These are phyloP conservation scores for Drosophila picticornis DNA, from an alignment of 2,888 invertebrate species.

Conservation along the genomic window DNA sequence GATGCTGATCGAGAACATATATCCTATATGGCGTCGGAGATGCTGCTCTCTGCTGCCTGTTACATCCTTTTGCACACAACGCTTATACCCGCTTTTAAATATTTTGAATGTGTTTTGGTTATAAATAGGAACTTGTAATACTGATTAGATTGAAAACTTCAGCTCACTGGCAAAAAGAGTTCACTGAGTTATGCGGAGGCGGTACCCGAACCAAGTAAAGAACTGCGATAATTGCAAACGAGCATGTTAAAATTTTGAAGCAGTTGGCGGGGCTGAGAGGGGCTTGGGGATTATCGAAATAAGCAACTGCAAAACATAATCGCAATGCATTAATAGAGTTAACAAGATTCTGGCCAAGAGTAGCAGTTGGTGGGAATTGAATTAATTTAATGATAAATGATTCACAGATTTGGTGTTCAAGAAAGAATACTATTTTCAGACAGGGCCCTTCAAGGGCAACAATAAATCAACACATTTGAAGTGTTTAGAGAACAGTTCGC, in stretches of 20 bases:
- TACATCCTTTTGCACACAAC: background rate
- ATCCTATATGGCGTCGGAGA: background rate
- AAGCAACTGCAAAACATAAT: conserved; percentile 3
- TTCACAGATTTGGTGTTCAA: background rate
- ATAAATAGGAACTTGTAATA: background rate
- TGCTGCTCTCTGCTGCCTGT: background rate
- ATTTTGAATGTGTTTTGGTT: background rate
- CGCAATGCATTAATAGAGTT: background rate
- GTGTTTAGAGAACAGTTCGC: background rate
- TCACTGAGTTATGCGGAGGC: background rate
- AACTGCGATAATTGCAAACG: conserved; percentile 12
- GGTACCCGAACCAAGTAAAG: background rate
- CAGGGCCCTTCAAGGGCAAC: background rate
- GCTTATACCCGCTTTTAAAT: background rate
- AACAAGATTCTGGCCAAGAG: background rate
- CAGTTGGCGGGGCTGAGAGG: background rate
- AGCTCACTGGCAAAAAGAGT: background rate
- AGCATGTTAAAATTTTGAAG: conserved; percentile 8
- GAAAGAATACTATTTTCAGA: background rate
- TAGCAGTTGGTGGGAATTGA: background rate
- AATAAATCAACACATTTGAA: background rate
- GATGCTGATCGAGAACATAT: background rate
- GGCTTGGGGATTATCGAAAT: conserved; percentile 14
- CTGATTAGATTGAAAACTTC: conserved; percentile 10
- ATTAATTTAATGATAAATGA: background rate